Conservation (phyloP, 2,797 vertebrate species). For the Rhynchonycteris naso region DNA sequence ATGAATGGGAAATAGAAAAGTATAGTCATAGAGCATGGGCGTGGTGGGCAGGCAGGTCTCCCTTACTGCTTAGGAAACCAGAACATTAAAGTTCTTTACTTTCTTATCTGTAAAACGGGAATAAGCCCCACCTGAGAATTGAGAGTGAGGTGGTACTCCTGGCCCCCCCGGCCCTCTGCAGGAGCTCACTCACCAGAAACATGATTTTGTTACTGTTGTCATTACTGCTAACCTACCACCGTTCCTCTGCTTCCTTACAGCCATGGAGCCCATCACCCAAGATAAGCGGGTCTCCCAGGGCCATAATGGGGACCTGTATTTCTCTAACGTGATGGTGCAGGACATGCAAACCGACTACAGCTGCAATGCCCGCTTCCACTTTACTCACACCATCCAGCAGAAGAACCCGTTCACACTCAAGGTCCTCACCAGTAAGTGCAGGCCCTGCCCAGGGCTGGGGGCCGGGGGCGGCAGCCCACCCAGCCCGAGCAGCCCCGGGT, state of each 20-base stretch:
- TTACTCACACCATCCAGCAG: slow-evolving; percentile 99
- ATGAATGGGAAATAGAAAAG: background rate
- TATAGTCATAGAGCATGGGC: background rate
- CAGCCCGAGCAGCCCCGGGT: background rate
- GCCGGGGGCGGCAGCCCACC: background rate
- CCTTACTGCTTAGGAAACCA: background rate
- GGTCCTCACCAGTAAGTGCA: slow-evolving; percentile 94
- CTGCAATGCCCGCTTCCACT: slow-evolving; percentile 97
- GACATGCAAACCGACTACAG: slow-evolving; percentile 95
- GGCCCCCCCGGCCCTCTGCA: background rate
- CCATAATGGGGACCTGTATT: slow-evolving; percentile 96
- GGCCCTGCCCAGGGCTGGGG: background rate
- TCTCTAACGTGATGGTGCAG: slow-evolving; percentile 94
- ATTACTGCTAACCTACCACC: background rate
- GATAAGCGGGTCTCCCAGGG: slow-evolving; percentile 96
- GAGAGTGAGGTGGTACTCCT: background rate
- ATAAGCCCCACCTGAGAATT: background rate
- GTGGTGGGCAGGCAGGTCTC: background rate
- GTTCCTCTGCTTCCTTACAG: slow-evolving; percentile 81
- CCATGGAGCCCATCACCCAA: slow-evolving; percentile 93
- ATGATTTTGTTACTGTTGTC: fast-evolving
- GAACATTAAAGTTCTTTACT: background rate
- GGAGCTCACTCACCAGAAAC: fast-evolving
- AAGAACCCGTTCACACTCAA: slow-evolving; percentile 97
- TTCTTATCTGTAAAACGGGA: background rate